Evolutionary conservation across 2,888 invertebrate species (phyloP), one percentile per base, ranked within the genome.

Genomic region (Cantharis lateralis): DNA sequence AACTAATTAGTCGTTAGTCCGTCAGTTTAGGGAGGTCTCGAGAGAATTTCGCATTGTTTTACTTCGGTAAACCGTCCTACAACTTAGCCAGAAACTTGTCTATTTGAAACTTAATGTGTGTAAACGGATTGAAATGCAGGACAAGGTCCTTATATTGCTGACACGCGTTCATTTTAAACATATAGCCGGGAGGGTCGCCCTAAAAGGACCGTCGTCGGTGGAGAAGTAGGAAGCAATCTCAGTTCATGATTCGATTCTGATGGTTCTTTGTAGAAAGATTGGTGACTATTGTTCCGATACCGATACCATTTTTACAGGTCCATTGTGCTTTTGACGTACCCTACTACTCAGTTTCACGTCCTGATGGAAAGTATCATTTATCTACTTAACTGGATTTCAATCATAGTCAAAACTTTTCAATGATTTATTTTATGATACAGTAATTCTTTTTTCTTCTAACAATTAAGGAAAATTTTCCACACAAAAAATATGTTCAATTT

Each of bases 381-480:
- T 85, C 84, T 84, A 85, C 83, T 83, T 85, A 85, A 85, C 84
- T 82, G 82, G 83, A 81, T 84, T 85, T 85, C 84, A 84, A 85
- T 85, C 85, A 84, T 84, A 84, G 83, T 83, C 83, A 81, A 82
- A 84, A 83, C 79, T 70, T 64, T 78, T 77, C 76, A 74, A 79
- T 82, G 82, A 83, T 83, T 83, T 83, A 83, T 84, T 81, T 78
- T 74, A 48, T 69, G 66, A 62, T 78, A 76, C 70, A 68, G 48
- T 74, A 32, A 32, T 32, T 32, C 5, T 32, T 32, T 32, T 32
- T 32, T 78, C 73, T 75, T 76, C 76, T 68, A 66, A 74, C 76
- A 78, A 78, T 80, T 78, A 78, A 78, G 72, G 69, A 71, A 69
- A 75, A 75, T 74, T 32, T 32, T 79, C 75, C 70, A 62, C 68